A percentile compares a stretch with the other conserved stretches of the same genome.
Evolutionary conservation across 2,113 vertebrate genomes (phyloP).

Genomic region (Catagonus wagneri): DNA sequence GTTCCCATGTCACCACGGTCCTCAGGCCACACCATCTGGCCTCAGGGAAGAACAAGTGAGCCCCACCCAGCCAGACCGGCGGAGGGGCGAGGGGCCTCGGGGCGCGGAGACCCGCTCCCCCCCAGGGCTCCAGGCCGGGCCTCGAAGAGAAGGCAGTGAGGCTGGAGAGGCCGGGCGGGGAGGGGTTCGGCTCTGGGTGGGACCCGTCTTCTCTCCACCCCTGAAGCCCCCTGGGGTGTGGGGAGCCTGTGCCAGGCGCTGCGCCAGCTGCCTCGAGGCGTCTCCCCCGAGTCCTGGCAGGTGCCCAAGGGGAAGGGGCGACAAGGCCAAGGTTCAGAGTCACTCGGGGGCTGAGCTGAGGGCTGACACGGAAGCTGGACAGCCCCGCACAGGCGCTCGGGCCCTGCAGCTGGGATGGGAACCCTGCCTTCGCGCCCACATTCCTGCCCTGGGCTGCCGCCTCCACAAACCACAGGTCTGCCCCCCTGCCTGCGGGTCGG

Average conservation of each 20-base stretch:
- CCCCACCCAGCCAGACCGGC: not conserved
- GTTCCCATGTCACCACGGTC: rapidly evolving
- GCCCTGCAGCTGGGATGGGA: rapidly evolving
- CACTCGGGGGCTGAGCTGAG: not conserved
- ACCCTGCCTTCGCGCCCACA: rapidly evolving
- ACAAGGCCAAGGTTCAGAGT: not conserved
- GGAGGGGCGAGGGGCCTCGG: not conserved
- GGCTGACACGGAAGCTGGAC: rapidly evolving
- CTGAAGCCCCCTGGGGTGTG: rapidly evolving
- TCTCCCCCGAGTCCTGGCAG: not conserved
- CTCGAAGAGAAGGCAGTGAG: not conserved
- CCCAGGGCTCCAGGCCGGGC: not conserved
- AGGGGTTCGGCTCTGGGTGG: rapidly evolving
- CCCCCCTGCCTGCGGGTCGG: not conserved
- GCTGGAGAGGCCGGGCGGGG: not conserved
- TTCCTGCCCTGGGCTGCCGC: rapidly evolving
- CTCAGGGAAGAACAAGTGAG: rapidly evolving
- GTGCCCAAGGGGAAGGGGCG: rapidly evolving
- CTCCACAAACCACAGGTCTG: rapidly evolving
- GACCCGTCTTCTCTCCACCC: not conserved
- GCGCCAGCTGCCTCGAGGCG: rapidly evolving
- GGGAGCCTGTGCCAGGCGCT: rapidly evolving
- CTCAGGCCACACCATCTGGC: no score
- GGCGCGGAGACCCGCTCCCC: no score
- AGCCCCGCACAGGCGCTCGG: rapidly evolving